Evolutionary conservation across 1,140 invertebrate species (phyloP), one percentile per base, ranked within the genome.

Genomic region (Lordiphosa clarofinis): DNA sequence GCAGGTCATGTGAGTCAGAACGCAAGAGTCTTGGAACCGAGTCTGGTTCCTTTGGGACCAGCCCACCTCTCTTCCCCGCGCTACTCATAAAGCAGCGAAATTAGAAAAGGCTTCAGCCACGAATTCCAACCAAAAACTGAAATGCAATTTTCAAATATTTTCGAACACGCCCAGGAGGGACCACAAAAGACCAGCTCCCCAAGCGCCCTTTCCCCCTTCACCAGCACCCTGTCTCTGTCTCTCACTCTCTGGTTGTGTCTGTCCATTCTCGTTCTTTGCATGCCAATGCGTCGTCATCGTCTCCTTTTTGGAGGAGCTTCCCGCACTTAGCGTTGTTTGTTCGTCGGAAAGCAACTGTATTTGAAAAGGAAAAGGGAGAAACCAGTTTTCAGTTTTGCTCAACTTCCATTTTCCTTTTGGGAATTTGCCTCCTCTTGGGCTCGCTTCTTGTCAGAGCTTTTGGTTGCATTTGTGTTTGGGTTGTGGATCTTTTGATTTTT

Each of bases 341-440:
- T 49, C 48, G 36, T 53, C 40, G 40, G 56, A 70, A 82, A 84
- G 60, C 72, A 82, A 82, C 76, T 82, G 76, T 82, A 84, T 76
- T 82, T 82, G 69, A 82, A 82, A 82, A 82, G 76, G 78, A 84
- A 82, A 82, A 82, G 76, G 76, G 76, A 82, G 73, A 82, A 82
- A 82, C 78, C 78, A 82, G 76, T 82, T 82, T 66, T 65, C 56
- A 56, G 72, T 69, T 76, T 67, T 82, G 24, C 38, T 53, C 58
- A 61, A 74, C 70, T 81, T 67, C 71, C 75, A 67, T 71, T 81
- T 78, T 81, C 66, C 61, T 75, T 79, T 71, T 81, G 58, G 59
- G 57, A 62, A 70, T 73, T 63, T 64, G 44, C 38, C 48, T 60
- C 72, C 33, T n/a, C 28, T 19, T 36, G 28, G 46, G 12, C 33